Conservation (phyloP, 2,888 invertebrate genomes). For the Amblyteles armatorius region DNA sequence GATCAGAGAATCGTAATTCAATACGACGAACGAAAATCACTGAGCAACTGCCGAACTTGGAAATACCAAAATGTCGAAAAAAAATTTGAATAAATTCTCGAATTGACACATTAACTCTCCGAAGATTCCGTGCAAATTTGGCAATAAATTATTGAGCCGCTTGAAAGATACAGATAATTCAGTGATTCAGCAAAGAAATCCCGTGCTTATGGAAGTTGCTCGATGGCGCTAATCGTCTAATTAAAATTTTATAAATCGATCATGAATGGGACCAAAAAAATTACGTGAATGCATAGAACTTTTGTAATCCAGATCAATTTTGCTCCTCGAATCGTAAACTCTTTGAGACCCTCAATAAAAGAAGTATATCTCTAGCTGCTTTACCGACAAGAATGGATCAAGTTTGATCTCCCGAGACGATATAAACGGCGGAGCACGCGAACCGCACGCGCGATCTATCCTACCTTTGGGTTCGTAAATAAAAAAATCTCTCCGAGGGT, state of each 20-base stretch:
- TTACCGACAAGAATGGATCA: not conserved
- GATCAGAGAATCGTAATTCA: constrained; percentile 55
- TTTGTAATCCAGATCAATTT: not conserved
- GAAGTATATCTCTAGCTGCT: not conserved
- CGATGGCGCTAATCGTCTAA: too few species aligned
- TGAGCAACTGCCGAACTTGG: constrained; percentile 29
- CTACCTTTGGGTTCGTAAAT: constrained; percentile 10
- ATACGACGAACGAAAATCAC: constrained; percentile 52
- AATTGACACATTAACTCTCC: not conserved
- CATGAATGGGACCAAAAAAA: not conserved
- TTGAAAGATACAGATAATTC: too few species aligned
- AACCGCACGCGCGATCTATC: constrained; percentile 35
- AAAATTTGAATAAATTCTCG: not conserved
- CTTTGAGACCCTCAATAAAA: not conserved
- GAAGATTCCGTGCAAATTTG: not conserved
- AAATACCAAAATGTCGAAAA: not conserved
- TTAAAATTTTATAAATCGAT: not conserved
- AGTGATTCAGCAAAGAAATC: too few species aligned
- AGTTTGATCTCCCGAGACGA: constrained; percentile 1
- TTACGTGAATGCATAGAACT: not conserved
- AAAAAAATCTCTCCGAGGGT: constrained; percentile 44
- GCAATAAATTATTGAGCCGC: not conserved
- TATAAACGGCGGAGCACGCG: constrained; percentile 15
- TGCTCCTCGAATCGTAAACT: not conserved
- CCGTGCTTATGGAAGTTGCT: too few species aligned